Evolutionary conservation across 2,113 vertebrate genomes (phyloP).

Genomic region (Ciconia boyciana): DNA sequence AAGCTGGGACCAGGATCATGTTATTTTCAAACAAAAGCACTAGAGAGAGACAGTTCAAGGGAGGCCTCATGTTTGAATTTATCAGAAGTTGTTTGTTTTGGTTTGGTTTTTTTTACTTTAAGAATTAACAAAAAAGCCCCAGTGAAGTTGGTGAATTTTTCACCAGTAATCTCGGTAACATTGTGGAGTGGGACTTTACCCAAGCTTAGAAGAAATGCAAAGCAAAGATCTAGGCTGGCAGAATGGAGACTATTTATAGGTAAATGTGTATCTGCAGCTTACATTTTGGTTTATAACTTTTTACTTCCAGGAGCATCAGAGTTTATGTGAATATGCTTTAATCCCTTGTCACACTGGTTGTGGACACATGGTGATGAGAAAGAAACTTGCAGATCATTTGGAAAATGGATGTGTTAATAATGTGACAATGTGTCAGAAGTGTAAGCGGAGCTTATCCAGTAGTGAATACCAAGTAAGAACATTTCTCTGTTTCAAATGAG

Average conservation of each 20-base stretch:
- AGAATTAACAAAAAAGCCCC: not conserved
- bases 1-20: not conserved
- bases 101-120: not conserved
- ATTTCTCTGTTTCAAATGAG: not conserved
- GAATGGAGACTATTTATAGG: not conserved
- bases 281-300: not conserved
- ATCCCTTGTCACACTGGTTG: constrained; percentile 77
- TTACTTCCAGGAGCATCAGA: constrained; percentile 72
- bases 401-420: constrained; percentile 73
- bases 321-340: constrained; percentile 71
- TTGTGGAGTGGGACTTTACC: not conserved
- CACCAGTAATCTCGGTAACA: not conserved
- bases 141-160: not conserved
- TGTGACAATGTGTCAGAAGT: constrained; percentile 39
- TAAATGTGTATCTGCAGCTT: not conserved
- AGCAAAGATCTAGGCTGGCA: not conserved
- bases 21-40: not conserved
- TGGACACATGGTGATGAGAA: constrained; percentile 70
- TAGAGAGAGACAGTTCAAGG: not conserved
- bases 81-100: not conserved
- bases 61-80: not conserved
- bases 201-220: not conserved
- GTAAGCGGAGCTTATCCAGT: constrained; percentile 45
- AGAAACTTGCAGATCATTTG: constrained; percentile 70
- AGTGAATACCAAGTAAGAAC: constrained; percentile 60